phyloP scores from a whole-genome alignment of 2,797 vertebrate species.

The Cheirogaleus major region DNA sequence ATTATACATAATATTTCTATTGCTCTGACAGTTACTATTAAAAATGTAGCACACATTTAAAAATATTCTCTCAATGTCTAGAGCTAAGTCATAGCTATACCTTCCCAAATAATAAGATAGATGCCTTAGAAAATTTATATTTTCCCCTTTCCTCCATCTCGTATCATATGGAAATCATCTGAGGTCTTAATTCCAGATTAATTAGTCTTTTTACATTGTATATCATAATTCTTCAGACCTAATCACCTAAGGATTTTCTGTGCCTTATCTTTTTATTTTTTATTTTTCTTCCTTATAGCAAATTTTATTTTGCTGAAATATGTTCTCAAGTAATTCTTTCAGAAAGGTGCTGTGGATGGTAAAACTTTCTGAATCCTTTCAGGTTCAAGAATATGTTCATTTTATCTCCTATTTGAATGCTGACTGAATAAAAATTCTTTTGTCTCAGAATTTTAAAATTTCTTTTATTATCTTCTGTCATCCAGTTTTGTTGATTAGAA shows the following conservation, averaged over 20 bases:
- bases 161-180: background rate
- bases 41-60: background rate
- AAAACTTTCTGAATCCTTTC: background rate
- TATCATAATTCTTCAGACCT: background rate
- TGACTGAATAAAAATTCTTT: background rate
- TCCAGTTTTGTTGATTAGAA: background rate
- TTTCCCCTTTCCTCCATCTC: background rate
- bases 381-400: background rate
- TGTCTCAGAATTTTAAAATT: conserved; percentile 18
- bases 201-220: background rate
- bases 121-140: background rate
- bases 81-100: background rate
- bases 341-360: background rate
- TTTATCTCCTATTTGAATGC: background rate
- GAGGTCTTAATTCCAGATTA: background rate
- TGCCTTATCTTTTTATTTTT: background rate
- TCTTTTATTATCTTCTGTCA: background rate
- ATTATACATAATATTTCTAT: background rate
- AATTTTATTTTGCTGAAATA: background rate
- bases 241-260: background rate
- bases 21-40: background rate
- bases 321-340: background rate
- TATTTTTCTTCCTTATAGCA: background rate
- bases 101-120: background rate
- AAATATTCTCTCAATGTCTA: background rate